Evolutionary conservation across 2,113 vertebrate genomes (phyloP), one percentile per base, ranked within the genome.

Genomic region (Himantopus leucocephalus): DNA sequence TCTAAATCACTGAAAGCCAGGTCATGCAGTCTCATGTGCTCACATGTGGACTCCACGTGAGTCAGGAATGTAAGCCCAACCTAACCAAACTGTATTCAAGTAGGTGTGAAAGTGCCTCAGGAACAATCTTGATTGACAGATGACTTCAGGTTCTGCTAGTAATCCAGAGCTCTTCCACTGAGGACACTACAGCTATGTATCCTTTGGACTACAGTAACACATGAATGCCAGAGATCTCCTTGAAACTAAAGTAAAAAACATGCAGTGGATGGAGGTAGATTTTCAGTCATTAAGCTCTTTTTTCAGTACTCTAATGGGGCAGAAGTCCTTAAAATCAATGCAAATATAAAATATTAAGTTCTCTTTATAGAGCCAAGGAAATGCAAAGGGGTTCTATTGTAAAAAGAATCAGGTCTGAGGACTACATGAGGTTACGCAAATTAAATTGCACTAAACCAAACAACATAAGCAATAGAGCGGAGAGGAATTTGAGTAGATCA

Each of bases 11-110:
- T 55, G 37, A 70, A 77, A 79, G 12, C 23, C 34, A 23, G 11
- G n/a, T 53, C 41, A 26, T 2, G 5, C 13, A 41, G 15, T 41
- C 27, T 55, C 21, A 11, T 1, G 1, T 59, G 14, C 13, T 70
- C 53, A 74, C 35, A 20, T 9, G 26, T 52, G 67, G 22, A 34
- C 15, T 37, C 41, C 26, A 5, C 19, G 55, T n/a, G 87, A 63
- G 10, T 22, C 24, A 82, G 63, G 43, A 80, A 66, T 26, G 55
- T 47, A 35, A 83, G 47, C 50, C 45, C 67, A 63, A 8, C 11
- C 21, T 3, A 39, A 62, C 9, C 29, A 34, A 34, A 17, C 5
- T 20, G 30, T 0, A 2, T 17, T 14, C 24, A 41, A 47, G 3
- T 9, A 39, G 26, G 10, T 74, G 18, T 63, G 43, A 78, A 94